Conservation (phyloP, 2,888 invertebrate species). For the Thumatha senex region DNA sequence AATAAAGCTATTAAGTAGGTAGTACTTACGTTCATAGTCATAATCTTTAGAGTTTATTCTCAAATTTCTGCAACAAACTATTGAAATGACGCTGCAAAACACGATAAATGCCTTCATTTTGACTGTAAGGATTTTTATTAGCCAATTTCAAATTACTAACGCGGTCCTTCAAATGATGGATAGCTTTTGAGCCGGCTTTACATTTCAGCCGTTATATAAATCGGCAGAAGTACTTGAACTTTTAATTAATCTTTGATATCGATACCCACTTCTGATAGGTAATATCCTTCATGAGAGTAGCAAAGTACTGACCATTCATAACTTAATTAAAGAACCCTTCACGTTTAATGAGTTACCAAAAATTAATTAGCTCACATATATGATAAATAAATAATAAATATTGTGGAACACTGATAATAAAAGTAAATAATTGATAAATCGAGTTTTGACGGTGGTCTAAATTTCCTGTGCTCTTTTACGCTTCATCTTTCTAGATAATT, state of each 20-base stretch:
- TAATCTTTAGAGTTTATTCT: slow-evolving; percentile 34
- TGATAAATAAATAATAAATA: no score
- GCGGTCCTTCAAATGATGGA: slow-evolving; percentile 28
- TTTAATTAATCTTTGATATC: slow-evolving; percentile 41
- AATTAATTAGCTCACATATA: no score
- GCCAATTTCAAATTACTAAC: slow-evolving; percentile 30
- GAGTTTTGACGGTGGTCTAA: no score
- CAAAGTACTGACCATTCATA: slow-evolving; percentile 18
- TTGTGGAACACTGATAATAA: no score
- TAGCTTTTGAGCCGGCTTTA: slow-evolving; percentile 17
- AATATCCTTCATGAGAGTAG: slow-evolving; percentile 1
- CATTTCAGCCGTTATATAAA: slow-evolving; percentile 42
- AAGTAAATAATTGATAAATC: no score
- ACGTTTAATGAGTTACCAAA: slow-evolving; percentile 7
- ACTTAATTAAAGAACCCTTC: slow-evolving; percentile 21
- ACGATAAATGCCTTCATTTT: slow-evolving; percentile 55
- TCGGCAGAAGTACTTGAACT: slow-evolving; percentile 31
- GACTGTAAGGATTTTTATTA: no score
- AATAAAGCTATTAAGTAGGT: no score
- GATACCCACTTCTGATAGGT: slow-evolving; percentile 36
- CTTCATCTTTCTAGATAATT: no score
- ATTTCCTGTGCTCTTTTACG: no score
- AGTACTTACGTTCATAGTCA: slow-evolving; percentile 30
- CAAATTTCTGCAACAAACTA: slow-evolving; percentile 53
- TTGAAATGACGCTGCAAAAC: slow-evolving; percentile 45